Evolutionary conservation across 2,888 invertebrate species (phyloP), one percentile per base, ranked within the genome.

Genomic region (Epinotia brunnichana): DNA sequence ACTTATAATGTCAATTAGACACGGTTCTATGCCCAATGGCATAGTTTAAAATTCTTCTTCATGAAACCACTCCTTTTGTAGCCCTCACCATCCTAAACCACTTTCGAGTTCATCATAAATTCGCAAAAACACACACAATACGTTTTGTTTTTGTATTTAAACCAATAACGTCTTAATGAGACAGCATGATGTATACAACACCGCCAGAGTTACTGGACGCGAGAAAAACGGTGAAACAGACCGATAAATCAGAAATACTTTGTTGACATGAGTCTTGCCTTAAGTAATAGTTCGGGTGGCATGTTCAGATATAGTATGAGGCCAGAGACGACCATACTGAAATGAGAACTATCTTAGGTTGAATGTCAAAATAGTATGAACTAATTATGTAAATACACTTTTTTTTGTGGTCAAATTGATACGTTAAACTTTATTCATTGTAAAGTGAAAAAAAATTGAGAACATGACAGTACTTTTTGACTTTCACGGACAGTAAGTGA

Each of bases 111-210:
- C 48, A 70, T 64, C 57, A 67, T 61, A 61, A 61, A 24, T 44
- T 21, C 60, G 19, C 66, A 71, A 72, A 72, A 72, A 60, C 67
- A 10, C 11, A 72, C 53, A 24, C 67, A 68, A 72, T 72, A 61
- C 61, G 21, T 67, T 73, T 61, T 60, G 63, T 80, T 76, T 76
- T 75, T 74, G 68, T 56, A 71, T 76, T 74, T 70, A 69, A 66
- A 67, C 70, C 76, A 78, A 77, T 79, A 82, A 81, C 76, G 77
- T 79, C 81, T 79, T 82, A 83, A 84, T 84, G 82, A 83, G 83
- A 81, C 83, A 82, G 76, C 51, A 80, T 82, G 81, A 81, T 79
- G 78, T 76, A 81, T 77, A 69, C 73, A 69, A 60, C 62, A 70
- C 70, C 69, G 56, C 41, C 53, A 57, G 64, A 75, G 78, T 75